A percentile compares a stretch with the other conserved stretches of the same genome.
phyloP scores from a whole-genome alignment of 2,888 invertebrate species.

The Acanthosepion pharaonis region DNA sequence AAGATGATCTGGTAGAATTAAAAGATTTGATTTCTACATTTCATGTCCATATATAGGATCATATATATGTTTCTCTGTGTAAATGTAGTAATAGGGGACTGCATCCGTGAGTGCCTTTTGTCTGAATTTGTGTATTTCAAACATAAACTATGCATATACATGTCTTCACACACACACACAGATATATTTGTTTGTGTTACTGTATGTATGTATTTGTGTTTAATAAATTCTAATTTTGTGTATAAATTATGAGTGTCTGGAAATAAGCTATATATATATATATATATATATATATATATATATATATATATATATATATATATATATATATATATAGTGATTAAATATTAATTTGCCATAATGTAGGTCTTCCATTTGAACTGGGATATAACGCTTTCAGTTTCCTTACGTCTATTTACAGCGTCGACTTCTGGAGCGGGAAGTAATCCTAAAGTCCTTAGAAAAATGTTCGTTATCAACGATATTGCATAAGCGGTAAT shows the following conservation, averaged over 20 bases:
- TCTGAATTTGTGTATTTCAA: no score
- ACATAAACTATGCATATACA: no score
- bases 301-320: neutral
- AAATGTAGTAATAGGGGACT: no score
- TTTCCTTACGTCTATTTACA: neutral
- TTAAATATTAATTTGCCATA: neutral
- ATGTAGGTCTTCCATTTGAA: neutral
- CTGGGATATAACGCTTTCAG: neutral
- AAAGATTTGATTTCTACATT: no score
- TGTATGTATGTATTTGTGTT: no score
- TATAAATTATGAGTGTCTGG: neutral
- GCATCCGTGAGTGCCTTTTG: no score
- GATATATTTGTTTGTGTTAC: no score
- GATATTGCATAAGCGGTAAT: neutral
- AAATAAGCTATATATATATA: neutral
- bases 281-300: neutral
- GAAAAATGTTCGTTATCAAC: neutral
- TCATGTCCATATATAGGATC: no score
- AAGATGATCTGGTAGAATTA: no score
- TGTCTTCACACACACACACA: neutral
- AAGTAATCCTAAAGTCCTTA: slow-evolving; percentile 21
- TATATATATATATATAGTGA: neutral
- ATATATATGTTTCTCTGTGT: neutral
- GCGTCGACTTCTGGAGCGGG: neutral
- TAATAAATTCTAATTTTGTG: neutral